Evolutionary conservation across 2,797 vertebrate genomes (phyloP), one percentile per base, ranked within the genome.

Genomic region (Coracias cyanogaster): DNA sequence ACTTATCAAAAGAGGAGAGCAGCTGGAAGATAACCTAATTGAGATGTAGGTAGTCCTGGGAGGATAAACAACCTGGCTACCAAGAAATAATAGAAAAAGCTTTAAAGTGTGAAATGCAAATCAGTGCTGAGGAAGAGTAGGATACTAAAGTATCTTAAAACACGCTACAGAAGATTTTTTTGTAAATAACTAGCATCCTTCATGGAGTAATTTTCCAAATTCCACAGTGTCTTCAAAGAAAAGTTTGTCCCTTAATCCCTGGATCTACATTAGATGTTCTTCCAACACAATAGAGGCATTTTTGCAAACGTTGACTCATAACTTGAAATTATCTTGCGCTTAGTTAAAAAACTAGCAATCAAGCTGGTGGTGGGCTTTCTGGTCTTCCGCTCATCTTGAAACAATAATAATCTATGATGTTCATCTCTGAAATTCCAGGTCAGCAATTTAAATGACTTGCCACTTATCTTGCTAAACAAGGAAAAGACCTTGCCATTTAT

Each of bases 381-480:
- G 82, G 81, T 28, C 41, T 83, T 60, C 71, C 18, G 3, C 28
- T 82, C 73, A 39, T 91, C 62, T 35, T 88, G 62, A 87, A 91
- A 74, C 6, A 66, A 46, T 52, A 66, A 73, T 82, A 72, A 51
- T 79, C 35, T n/a, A 45, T 57, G 24, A 15, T 55, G 16, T 8
- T 90, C 3, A 1, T 82, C 60, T 89, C 82, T 51, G 80, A 97
- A 89, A 96, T 62, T 97, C 78, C 87, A 90, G 96, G 90, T 96
- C 41, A 67, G 65, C 45, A 72, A 49, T 90, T 94, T 65, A 58
- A 94, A 82, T 89, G 67, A 83, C 87, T 96, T 94, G 76, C 71
- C 92, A 93, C 85, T 97, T 95, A 87, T 94, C 87, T 96, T 95
- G 78, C 87, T 95, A 95, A 97, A 93, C 70, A 94, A 97, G 82